Base-by-base conservation (phyloP, 1,140 invertebrate species). In the Euwallacea similis region DNA sequence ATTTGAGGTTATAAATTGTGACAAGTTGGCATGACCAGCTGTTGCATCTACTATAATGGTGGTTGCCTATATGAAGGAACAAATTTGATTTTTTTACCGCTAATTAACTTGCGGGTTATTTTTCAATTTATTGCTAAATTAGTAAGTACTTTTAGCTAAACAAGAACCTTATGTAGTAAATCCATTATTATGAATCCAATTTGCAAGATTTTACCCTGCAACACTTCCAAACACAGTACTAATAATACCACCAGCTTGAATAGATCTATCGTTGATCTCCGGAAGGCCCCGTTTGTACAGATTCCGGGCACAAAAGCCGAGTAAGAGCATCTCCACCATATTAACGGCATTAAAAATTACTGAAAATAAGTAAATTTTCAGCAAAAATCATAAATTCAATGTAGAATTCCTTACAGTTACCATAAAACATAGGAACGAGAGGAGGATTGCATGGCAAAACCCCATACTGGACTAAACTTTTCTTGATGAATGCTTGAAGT, bases 301-400 rank as follows among this genome's bases (percentile, higher is more conserved):
- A 41, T 80, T 77, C 76, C 85, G 82, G 0, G 87, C 87, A 76
- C 85, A 81, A n/a, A 83, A 75, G 10, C 83, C 83, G 4, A 89
- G 78, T 0, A 87, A 62, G 6, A 88, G 78, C 86, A 88, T 88
- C 78, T 88, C 87, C 60, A 83, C 64, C n/a, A 88, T 77, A 81
- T 86, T 87, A 7, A 86, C 70, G 0, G 82, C 82, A 73, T 33
- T 33, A 33, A 33, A 33, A 33, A 33, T 33, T 33, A 33, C 21
- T 33, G 4, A 33, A 33, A 33, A 2, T 33, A 33, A 33, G 4
- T 33, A 33, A 33, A 33, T 33, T 33, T 33, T 33, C 21, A 33
- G 21, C 4, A 33, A 33, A 33, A 33, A 33, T 33, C 21, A 1
- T 4, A 33, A 33, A 2, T 4, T 1, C 21, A 33, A 33, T 33